Evolutionary conservation across 2,888 invertebrate genomes (phyloP), one percentile per base, ranked within the genome.

Genomic region (Nasonia oneida): DNA sequence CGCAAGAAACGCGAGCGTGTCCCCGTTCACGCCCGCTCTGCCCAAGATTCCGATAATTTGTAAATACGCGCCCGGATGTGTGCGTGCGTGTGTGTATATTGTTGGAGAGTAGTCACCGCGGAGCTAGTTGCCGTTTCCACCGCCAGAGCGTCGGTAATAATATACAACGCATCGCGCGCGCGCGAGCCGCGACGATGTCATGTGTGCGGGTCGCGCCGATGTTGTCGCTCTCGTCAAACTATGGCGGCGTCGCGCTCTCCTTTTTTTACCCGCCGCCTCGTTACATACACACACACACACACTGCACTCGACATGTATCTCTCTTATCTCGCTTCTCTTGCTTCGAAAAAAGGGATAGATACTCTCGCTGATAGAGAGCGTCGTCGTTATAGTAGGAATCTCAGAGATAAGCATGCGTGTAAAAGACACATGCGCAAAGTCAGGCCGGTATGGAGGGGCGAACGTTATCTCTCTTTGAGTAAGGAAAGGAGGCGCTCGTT

Each of bases 401-500:
- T 10, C 10, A 15, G 70, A 37, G 70, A 39, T 18, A 71, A 42
- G 8, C 5, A 18, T 4, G n/a, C n/a, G 6, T n/a, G 8, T 8
- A 18, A 12, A 0, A n/a, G 3, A 23, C 37, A 23, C 14, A 10
- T 8, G 10, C 14, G 23, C 23, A 18, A 42, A 57, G 53, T n/a
- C 47, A 47, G n/a, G 39, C 39, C 71, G 71, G 15, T 37, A 37
- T 29, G 74, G 47, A 47, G 37, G 14, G 47, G 42, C 12, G 29
- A 29, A 42, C 23, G 23, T 71, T 23, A n/a, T 42, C 12, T 42
- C 12, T 42, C n/a, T 8, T 42, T n/a, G 39, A 10, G 23, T 5
- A 29, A 67, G 33, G 23, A 67, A 18, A 37, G 39, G 0, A 6
- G 75, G 42, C 5, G 71, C 87, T 61, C 83, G 85, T 87, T 87